Conservation (phyloP, 2,113 vertebrate species). For the Scomber scombrus region DNA sequence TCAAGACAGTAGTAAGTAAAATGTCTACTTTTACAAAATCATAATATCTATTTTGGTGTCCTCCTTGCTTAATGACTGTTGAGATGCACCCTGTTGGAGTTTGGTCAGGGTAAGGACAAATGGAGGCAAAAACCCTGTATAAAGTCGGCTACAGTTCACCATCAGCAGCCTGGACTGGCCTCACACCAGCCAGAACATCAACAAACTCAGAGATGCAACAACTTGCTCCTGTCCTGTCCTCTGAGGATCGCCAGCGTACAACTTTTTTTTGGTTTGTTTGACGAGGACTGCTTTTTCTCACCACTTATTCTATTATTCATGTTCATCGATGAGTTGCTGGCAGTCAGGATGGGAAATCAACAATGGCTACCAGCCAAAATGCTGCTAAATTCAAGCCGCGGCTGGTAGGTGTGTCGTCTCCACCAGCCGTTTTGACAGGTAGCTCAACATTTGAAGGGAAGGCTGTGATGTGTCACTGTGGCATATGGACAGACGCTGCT, state of each 20-base stretch:
- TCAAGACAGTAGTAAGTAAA: not conserved
- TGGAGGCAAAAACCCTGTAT: slow-evolving; percentile 13
- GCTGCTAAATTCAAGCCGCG: slow-evolving; percentile 11
- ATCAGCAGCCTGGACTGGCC: slow-evolving; percentile 41
- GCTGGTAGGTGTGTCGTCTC: not conserved
- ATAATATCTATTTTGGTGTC: not conserved
- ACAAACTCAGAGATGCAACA: slow-evolving; percentile 50
- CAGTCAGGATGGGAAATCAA: slow-evolving; percentile 17
- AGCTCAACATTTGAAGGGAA: not conserved
- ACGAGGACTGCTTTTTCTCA: slow-evolving; percentile 38
- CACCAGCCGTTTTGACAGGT: not conserved
- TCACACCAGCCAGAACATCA: slow-evolving; percentile 44
- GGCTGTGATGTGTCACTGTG: not conserved
- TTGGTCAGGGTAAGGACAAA: slow-evolving; percentile 29
- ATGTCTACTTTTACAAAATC: slow-evolving; percentile 28
- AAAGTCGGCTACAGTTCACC: slow-evolving; percentile 37
- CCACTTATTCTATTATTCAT: slow-evolving; percentile 53
- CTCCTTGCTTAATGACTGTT: slow-evolving; percentile 39
- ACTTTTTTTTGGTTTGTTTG: slow-evolving; percentile 19
- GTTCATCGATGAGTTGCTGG: slow-evolving; percentile 31
- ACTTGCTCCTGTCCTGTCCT: slow-evolving; percentile 31
- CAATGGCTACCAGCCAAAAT: not conserved
- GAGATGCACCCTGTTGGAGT: slow-evolving; percentile 59
- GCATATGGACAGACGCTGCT: not conserved
- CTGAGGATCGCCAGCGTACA: slow-evolving; percentile 22